Evolutionary conservation across 2,888 invertebrate species (phyloP).

Genomic region (Nemotelus nigrinus): DNA sequence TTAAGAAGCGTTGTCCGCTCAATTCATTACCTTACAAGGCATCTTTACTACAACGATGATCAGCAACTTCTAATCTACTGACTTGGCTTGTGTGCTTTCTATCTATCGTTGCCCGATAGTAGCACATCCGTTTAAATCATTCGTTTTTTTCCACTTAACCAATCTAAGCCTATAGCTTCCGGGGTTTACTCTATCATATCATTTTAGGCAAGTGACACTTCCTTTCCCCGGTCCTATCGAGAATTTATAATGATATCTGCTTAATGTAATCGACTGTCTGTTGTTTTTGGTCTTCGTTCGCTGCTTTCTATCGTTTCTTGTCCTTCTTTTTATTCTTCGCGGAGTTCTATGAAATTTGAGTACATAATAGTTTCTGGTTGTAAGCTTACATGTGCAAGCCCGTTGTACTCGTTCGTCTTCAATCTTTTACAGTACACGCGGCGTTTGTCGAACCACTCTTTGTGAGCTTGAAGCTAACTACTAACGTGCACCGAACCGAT

Average conservation of each 20-base stretch:
- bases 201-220: conserved; percentile 42
- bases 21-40: conserved; percentile 6
- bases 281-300: not conserved
- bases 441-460: conserved; percentile 8
- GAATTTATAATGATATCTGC: conserved; percentile 41
- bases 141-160: conserved; percentile 4
- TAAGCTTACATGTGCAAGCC: not conserved
- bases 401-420: not conserved
- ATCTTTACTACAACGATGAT: not conserved
- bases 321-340: not conserved
- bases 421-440: too few relatives aligned
- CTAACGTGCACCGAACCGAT: too few relatives aligned
- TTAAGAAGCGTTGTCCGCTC: too few relatives aligned
- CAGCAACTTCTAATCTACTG: conserved; percentile 1
- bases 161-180: conserved; percentile 19
- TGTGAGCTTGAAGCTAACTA: not conserved
- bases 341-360: conserved; percentile 17
- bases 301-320: not conserved
- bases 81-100: not conserved
- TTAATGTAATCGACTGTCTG: conserved; percentile 22
- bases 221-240: conserved; percentile 31
- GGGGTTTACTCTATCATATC: conserved; percentile 38
- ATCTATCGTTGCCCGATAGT: conserved; percentile 35
- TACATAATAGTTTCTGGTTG: conserved; percentile 20
- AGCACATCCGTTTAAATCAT: conserved; percentile 28